phyloP scores from a whole-genome alignment of 1,140 invertebrate genomes.

The Muscidifurax raptorellus region DNA sequence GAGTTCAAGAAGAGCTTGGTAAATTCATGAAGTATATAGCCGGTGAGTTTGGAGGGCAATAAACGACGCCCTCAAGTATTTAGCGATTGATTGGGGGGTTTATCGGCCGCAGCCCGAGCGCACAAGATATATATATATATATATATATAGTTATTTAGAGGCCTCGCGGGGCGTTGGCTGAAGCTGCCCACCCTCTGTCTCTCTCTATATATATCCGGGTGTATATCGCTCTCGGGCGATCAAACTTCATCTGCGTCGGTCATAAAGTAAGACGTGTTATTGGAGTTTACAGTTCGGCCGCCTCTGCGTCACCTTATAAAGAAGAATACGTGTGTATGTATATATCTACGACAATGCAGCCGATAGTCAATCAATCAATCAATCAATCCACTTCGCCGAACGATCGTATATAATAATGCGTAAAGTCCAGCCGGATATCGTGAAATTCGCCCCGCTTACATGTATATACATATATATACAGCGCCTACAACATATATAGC shows the following conservation, averaged over 20 bases:
- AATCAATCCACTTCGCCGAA: too few relatives aligned
- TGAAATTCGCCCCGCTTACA: too few relatives aligned
- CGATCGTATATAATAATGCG: too few relatives aligned
- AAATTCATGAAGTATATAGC: neutral
- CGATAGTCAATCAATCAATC: neutral
- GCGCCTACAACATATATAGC: neutral
- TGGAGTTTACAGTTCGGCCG: neutral
- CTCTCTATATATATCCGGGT: neutral
- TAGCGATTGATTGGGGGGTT: slow-evolving; percentile 1
- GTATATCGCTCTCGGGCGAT: neutral
- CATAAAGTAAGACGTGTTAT: slow-evolving; percentile 1
- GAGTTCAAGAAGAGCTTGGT: neutral
- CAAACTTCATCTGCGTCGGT: neutral
- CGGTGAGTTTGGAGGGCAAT: neutral
- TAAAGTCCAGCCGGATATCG: too few relatives aligned
- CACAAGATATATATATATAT: too few relatives aligned
- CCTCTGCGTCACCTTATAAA: neutral
- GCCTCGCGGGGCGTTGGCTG: neutral
- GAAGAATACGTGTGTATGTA: neutral
- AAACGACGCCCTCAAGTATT: neutral
- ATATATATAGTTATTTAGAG: neutral
- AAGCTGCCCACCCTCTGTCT: neutral
- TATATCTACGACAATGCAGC: neutral
- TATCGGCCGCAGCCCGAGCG: neutral
- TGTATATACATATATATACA: too few relatives aligned